These are phyloP conservation scores for Heliconius hermathena DNA, from an alignment of 1,140 invertebrate species.

Conservation along the genomic window DNA sequence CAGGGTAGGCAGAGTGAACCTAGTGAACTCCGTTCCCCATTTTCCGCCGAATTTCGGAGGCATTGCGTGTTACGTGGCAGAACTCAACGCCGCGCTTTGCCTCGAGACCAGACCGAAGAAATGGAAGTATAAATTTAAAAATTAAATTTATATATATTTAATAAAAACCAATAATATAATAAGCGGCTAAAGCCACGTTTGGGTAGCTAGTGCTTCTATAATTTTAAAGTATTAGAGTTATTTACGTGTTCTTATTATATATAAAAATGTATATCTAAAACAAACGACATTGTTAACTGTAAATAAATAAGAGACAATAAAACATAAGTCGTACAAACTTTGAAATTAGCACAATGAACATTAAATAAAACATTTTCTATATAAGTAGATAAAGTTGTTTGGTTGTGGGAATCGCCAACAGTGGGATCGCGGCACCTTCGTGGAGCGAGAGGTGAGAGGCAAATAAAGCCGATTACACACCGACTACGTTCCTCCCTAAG, in stretches of 20 bases:
- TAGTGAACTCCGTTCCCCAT: too few species aligned
- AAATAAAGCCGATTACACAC: constrained; percentile 75
- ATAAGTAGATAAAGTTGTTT: constrained; percentile 35
- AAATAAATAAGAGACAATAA: neutral
- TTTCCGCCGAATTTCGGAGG: too few species aligned
- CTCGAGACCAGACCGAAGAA: too few species aligned
- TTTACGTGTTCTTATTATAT: neutral
- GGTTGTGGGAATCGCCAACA: constrained; percentile 45
- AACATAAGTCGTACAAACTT: neutral
- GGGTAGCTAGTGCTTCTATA: too few species aligned
- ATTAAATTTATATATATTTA: too few species aligned
- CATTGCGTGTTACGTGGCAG: too few species aligned
- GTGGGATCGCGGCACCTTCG: constrained; percentile 45
- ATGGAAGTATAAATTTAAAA: too few species aligned
- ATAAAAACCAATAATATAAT: too few species aligned
- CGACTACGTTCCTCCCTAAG: constrained; percentile 56
- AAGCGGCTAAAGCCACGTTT: too few species aligned
- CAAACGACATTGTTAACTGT: neutral
- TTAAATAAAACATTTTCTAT: constrained; percentile 18
- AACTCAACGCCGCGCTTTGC: too few species aligned
- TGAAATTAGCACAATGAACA: constrained; percentile 16
- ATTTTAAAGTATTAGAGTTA: neutral
- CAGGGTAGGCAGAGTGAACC: too few species aligned
- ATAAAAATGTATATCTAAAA: neutral
- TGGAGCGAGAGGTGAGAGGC: constrained; percentile 45